Conservation (phyloP, 2,113 vertebrate species). For the Gobio gobio region DNA sequence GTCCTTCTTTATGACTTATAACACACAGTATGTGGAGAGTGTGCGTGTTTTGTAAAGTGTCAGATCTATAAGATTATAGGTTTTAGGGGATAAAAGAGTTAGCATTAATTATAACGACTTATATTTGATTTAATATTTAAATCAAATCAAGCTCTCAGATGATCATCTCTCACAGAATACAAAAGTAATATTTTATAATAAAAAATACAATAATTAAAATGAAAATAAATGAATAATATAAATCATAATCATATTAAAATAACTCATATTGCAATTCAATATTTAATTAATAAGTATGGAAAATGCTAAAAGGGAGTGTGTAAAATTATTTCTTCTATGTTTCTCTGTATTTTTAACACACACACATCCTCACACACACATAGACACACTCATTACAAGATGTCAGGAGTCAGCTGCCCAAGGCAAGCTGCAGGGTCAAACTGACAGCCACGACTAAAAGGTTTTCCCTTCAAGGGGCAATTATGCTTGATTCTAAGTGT, state of each 20-base stretch:
- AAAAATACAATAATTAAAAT: not conserved
- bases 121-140: slow-evolving; percentile 26
- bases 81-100: not conserved
- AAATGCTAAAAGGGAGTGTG: not conserved
- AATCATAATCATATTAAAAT: not conserved
- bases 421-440: slow-evolving; percentile 54
- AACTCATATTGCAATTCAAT: not conserved
- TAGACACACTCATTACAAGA: slow-evolving; percentile 27
- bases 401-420: slow-evolving; percentile 49
- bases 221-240: not conserved
- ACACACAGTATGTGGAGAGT: not conserved
- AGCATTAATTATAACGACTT: not conserved
- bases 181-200: not conserved
- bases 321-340: not conserved
- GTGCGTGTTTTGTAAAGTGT: not conserved
- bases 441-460: slow-evolving; percentile 63
- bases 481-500: slow-evolving; percentile 24
- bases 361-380: slow-evolving; percentile 9
- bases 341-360: not conserved
- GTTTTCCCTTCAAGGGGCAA: slow-evolving; percentile 65
- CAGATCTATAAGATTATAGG: not conserved
- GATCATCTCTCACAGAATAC: not conserved
- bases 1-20: not conserved
- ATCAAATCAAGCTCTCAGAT: not conserved
- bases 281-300: not conserved